phyloP scores from a whole-genome alignment of 2,888 invertebrate genomes.

The Rutpela maculata region DNA sequence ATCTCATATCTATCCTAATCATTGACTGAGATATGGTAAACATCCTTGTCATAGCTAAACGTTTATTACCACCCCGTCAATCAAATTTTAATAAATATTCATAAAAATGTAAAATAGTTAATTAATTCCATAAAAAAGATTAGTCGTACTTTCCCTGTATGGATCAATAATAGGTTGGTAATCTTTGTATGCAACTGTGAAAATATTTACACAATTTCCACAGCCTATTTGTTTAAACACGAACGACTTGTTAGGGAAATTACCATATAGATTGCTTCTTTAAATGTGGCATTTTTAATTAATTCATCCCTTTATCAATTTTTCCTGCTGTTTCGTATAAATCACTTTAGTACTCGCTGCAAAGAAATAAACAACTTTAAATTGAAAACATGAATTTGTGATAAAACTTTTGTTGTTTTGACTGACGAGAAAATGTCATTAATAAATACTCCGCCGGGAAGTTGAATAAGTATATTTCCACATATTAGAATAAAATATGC shows the following conservation, averaged over 20 bases:
- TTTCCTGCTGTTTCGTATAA: constrained; percentile 19
- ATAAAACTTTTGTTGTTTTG: constrained; percentile 14
- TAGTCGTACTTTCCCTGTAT: background rate
- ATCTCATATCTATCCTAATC: too few relatives aligned
- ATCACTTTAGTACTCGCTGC: background rate
- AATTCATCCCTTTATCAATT: constrained; percentile 45
- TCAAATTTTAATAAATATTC: background rate
- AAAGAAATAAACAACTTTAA: constrained; percentile 40
- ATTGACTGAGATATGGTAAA: too few relatives aligned
- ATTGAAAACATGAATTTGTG: constrained; percentile 33
- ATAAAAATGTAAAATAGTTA: background rate
- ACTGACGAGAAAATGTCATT: background rate
- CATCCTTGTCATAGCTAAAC: too few relatives aligned
- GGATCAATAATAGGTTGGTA: background rate
- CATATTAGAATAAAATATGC: background rate
- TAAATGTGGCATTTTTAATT: constrained; percentile 50
- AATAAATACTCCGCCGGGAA: background rate
- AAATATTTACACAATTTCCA: constrained; percentile 22
- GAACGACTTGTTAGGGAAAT: constrained; percentile 35
- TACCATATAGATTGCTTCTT: constrained; percentile 55
- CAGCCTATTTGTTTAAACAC: constrained; percentile 19
- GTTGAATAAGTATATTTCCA: background rate
- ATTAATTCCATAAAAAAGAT: background rate
- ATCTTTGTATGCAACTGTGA: background rate
- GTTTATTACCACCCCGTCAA: too few relatives aligned